phyloP scores from a whole-genome alignment of 2,888 invertebrate genomes.

The Agrilus cyanescens region DNA sequence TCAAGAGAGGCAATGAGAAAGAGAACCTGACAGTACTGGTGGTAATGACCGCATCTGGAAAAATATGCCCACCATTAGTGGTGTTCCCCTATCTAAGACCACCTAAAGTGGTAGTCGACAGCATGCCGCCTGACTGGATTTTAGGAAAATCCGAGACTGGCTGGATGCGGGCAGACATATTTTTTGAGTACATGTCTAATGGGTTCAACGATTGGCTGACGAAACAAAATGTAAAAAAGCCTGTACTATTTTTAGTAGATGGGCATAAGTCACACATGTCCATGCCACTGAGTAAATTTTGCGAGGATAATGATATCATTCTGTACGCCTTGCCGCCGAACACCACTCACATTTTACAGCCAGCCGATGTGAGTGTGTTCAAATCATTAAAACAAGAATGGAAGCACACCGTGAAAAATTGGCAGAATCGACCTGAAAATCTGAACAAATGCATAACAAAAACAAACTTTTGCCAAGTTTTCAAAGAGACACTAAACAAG shows the following conservation, averaged over 20 bases:
- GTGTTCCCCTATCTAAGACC: conserved; percentile 16
- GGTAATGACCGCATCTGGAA: conserved; percentile 17
- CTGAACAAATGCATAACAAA: conserved; percentile 16
- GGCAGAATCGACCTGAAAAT: conserved; percentile 15
- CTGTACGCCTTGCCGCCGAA: conserved; percentile 20
- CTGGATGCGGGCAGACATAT: conserved; percentile 7
- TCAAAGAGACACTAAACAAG: conserved; percentile 12
- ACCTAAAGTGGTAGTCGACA: conserved; percentile 19
- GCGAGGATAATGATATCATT: conserved; percentile 16
- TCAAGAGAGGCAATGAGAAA: conserved; percentile 20
- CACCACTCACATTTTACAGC: conserved; percentile 18
- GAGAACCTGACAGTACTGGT: conserved; percentile 20
- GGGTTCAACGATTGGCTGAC: conserved; percentile 4
- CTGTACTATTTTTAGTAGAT: conserved; percentile 11
- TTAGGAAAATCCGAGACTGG: conserved; percentile 7
- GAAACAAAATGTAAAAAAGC: conserved; percentile 4
- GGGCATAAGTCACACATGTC: conserved; percentile 7
- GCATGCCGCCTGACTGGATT: conserved; percentile 14
- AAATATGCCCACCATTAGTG: too few species aligned
- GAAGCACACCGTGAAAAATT: conserved; percentile 17
- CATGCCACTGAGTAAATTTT: conserved; percentile 4
- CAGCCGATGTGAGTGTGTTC: conserved; percentile 22
- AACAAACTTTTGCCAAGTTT: conserved; percentile 18
- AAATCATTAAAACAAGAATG: conserved; percentile 22
- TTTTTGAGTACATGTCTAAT: conserved; percentile 8